phyloP scores from a whole-genome alignment of 2,888 invertebrate species.

The Oscheius myriophilus region DNA sequence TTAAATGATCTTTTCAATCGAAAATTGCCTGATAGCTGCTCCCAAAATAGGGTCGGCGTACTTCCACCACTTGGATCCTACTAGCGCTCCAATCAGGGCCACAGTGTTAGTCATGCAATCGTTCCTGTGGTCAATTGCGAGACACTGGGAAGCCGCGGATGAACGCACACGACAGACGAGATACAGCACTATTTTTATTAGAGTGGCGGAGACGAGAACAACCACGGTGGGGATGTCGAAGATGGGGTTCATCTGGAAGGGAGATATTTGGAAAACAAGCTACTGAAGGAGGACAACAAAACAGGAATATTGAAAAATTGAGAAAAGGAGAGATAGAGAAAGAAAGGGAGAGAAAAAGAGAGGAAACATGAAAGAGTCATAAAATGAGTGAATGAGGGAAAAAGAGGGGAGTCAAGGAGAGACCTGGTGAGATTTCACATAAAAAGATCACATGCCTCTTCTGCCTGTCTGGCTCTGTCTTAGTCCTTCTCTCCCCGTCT shows the following conservation, averaged over 20 bases:
- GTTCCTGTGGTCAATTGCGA: conserved; percentile 73
- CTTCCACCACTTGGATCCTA: conserved; percentile 71
- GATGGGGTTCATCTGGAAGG: conserved; percentile 38
- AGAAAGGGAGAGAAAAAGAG: too few species aligned
- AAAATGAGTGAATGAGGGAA: too few species aligned
- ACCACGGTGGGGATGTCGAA: conserved; percentile 49
- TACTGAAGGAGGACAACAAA: too few species aligned
- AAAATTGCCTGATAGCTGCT: conserved; percentile 72
- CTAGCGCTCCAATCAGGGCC: conserved; percentile 72
- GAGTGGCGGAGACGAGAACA: conserved; percentile 49
- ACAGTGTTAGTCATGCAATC: conserved; percentile 73
- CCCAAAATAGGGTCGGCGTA: conserved; percentile 73
- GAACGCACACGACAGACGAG: conserved; percentile 53
- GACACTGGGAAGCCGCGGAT: conserved; percentile 48
- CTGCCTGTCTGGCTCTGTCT: too few species aligned
- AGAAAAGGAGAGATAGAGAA: too few species aligned
- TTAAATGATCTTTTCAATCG: background rate
- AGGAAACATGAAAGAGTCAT: too few species aligned
- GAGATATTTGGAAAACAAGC: too few species aligned
- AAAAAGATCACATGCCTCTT: too few species aligned
- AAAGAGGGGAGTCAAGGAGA: too few species aligned
- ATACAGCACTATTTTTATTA: conserved; percentile 52
- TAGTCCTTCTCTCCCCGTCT: too few species aligned
- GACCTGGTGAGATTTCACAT: too few species aligned
- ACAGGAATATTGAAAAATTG: too few species aligned